A percentile compares a stretch with the other conserved stretches of the same genome.
phyloP scores from a whole-genome alignment of 2,888 invertebrate species.

The Conomelus anceps region DNA sequence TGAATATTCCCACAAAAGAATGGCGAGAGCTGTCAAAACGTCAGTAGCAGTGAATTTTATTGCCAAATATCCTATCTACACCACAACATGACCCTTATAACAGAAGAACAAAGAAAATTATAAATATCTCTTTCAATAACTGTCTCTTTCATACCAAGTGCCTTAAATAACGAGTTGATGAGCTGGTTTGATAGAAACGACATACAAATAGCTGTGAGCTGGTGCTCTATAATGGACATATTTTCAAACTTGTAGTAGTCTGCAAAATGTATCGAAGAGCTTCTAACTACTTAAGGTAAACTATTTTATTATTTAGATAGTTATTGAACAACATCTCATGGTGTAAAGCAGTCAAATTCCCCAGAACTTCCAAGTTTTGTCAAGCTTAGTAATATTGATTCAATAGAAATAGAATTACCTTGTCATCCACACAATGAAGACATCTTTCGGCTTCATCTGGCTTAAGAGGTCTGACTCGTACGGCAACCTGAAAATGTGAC shows the following conservation, averaged over 20 bases:
- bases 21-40: background rate
- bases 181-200: background rate
- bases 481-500: conserved; percentile 61
- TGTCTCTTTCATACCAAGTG: background rate
- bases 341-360: background rate
- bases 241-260: background rate
- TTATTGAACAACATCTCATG: background rate
- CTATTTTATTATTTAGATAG: background rate
- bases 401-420: too few relatives aligned
- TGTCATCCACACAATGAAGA: conserved; percentile 69
- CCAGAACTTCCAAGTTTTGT: too few relatives aligned
- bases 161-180: background rate
- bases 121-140: background rate
- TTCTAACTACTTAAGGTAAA: background rate
- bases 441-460: conserved; percentile 67
- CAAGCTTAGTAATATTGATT: too few relatives aligned
- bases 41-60: background rate
- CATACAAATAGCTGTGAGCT: background rate
- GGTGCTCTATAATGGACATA: background rate
- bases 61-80: too few relatives aligned
- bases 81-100: too few relatives aligned
- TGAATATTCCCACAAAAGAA: background rate
- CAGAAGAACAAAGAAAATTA: background rate
- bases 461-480: conserved; percentile 79
- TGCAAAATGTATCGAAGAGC: background rate